Evolutionary conservation across 2,888 invertebrate genomes (phyloP).

Genomic region (Zygogramma bicolorata): DNA sequence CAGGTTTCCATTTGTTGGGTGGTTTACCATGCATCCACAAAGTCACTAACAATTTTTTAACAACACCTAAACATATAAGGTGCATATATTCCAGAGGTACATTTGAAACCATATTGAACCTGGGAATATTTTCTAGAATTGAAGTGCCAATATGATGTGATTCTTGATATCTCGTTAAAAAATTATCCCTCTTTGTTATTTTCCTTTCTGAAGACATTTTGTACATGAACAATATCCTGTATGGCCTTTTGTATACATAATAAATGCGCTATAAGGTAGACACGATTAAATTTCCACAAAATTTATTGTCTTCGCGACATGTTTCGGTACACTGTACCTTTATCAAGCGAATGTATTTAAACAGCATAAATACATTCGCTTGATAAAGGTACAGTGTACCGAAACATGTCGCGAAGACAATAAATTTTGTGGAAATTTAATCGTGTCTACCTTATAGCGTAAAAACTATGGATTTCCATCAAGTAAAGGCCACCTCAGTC

Average conservation of each 20-base stretch:
- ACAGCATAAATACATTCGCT: no score
- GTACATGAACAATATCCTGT: slow-evolving; percentile 38
- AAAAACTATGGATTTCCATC: no score
- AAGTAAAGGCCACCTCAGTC: no score
- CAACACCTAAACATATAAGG: slow-evolving; percentile 17
- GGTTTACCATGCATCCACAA: slow-evolving; percentile 9
- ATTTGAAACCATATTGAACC: slow-evolving; percentile 30
- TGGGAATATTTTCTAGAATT: slow-evolving; percentile 27
- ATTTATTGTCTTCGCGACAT: no score
- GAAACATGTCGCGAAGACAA: no score
- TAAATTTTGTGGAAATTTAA: no score
- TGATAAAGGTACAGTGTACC: no score
- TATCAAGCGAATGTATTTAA: no score
- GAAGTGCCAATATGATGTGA: slow-evolving; percentile 28
- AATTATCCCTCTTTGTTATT: slow-evolving; percentile 13
- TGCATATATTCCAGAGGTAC: slow-evolving; percentile 45
- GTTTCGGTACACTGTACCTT: no score
- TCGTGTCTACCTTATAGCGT: no score
- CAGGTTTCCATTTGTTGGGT: slow-evolving; percentile 7
- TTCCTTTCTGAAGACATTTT: slow-evolving; percentile 35
- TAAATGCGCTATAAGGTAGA: no score
- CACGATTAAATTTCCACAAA: no score
- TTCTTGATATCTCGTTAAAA: slow-evolving; percentile 29
- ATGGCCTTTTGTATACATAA: slow-evolving; percentile 35
- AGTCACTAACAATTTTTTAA: slow-evolving; percentile 13